Evolutionary conservation across 1,140 invertebrate genomes (phyloP).

Genomic region (Leguminivora glycinivorella): DNA sequence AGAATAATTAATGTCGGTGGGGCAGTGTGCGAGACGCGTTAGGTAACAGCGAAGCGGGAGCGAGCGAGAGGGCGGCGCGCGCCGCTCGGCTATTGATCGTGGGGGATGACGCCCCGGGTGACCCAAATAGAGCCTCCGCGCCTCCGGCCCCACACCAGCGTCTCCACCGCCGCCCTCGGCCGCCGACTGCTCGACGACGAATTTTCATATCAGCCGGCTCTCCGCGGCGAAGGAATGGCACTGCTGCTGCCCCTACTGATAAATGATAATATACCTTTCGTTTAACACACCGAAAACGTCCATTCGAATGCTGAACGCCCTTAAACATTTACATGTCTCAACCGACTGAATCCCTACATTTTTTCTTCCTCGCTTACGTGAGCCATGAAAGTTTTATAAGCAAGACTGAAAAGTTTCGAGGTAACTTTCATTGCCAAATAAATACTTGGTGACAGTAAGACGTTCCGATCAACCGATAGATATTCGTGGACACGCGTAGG

Average conservation of each 20-base stretch:
- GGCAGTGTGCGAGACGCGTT: conserved; percentile 61
- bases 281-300: conserved; percentile 52
- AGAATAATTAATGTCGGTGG: conserved; percentile 67
- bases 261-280: conserved; percentile 53
- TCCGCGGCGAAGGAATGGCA: conserved; percentile 61
- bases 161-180: conserved; percentile 43
- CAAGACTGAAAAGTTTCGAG: conserved; percentile 24
- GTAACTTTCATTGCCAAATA: conserved; percentile 25
- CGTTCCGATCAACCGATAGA: conserved; percentile 4
- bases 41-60: conserved; percentile 58
- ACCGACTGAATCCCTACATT: not conserved
- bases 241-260: conserved; percentile 50
- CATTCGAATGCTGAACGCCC: conserved; percentile 51
- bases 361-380: conserved; percentile 14
- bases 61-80: conserved; percentile 66
- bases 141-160: conserved; percentile 51
- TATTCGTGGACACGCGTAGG: not conserved
- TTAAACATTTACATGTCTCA: conserved; percentile 40
- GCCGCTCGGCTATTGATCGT: conserved; percentile 73
- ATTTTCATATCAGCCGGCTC: conserved; percentile 74
- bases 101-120: conserved; percentile 75
- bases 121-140: conserved; percentile 76
- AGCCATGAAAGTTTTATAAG: conserved; percentile 22
- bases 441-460: conserved; percentile 7
- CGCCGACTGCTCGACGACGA: conserved; percentile 61